Percentiles rank a stretch among this genome's conserved stretches.
Evolutionary conservation across 2,888 invertebrate genomes (phyloP).

Genomic region (Abrostola triplasia): DNA sequence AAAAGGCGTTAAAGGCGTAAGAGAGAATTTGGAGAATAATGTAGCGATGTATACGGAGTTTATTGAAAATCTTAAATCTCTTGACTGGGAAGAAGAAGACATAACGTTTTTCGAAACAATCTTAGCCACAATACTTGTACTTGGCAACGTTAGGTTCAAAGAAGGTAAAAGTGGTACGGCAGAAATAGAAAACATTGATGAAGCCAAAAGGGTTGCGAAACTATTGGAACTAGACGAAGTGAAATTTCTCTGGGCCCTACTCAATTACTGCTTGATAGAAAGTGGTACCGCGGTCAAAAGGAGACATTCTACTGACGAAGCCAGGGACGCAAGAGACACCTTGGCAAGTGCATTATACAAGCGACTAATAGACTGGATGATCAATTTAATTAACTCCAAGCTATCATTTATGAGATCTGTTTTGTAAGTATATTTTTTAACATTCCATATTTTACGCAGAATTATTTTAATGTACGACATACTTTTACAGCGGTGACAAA

Average conservation of each 20-base stretch:
- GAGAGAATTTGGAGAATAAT: slow-evolving; percentile 91
- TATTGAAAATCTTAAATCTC: slow-evolving; percentile 88
- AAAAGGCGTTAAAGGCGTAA: slow-evolving; percentile 88
- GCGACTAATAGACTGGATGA: slow-evolving; percentile 95
- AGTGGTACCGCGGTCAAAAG: slow-evolving; percentile 91
- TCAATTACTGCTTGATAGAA: slow-evolving; percentile 94
- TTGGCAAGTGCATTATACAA: slow-evolving; percentile 95
- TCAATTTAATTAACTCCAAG: slow-evolving; percentile 95
- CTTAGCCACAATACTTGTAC: slow-evolving; percentile 92
- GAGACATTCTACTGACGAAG: slow-evolving; percentile 93
- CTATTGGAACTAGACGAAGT: slow-evolving; percentile 93
- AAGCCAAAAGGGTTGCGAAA: slow-evolving; percentile 91
- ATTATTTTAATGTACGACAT: slow-evolving; percentile 10
- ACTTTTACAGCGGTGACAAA: slow-evolving; percentile 92
- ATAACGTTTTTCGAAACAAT: slow-evolving; percentile 91
- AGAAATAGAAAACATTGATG: slow-evolving; percentile 92
- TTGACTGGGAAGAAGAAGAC: slow-evolving; percentile 93
- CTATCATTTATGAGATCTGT: slow-evolving; percentile 94
- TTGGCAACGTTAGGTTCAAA: slow-evolving; percentile 94
- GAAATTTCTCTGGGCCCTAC: slow-evolving; percentile 95
- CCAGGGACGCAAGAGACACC: slow-evolving; percentile 94
- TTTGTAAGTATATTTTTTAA: slow-evolving; percentile 90
- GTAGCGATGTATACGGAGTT: slow-evolving; percentile 90
- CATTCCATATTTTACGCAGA: background rate
- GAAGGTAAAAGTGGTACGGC: slow-evolving; percentile 90